Percentiles rank a stretch among this genome's conserved stretches.
These are phyloP conservation scores for Lepisosteus oculatus DNA, from an alignment of 2,113 vertebrate genomes.

Conservation along the genomic window DNA sequence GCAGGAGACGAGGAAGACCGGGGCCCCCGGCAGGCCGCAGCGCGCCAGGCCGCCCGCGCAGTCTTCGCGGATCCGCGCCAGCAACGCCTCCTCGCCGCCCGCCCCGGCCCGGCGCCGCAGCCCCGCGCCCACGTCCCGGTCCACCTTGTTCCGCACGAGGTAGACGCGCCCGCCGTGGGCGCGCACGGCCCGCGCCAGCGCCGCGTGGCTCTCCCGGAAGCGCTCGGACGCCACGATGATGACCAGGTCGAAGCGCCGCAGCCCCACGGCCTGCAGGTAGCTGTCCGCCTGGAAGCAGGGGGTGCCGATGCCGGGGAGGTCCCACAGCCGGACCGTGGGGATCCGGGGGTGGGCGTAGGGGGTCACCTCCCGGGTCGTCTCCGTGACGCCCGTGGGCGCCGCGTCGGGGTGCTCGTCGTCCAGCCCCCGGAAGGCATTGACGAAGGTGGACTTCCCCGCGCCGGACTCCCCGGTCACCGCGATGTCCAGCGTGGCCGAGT, in stretches of 20 bases:
- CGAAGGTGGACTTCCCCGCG: slow-evolving; percentile 39
- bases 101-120: not conserved
- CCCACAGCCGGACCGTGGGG: slow-evolving; percentile 39
- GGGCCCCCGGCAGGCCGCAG: slow-evolving; percentile 8
- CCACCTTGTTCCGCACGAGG: slow-evolving; percentile 46
- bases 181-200: slow-evolving; percentile 31
- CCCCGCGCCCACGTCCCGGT: slow-evolving; percentile 33
- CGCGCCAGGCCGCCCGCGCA: slow-evolving; percentile 26
- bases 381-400: slow-evolving; percentile 29
- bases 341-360: slow-evolving; percentile 33
- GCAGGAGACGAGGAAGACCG: slow-evolving; percentile 37
- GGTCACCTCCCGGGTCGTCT: slow-evolving; percentile 23
- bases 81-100: not conserved
- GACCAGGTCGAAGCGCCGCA: slow-evolving; percentile 40
- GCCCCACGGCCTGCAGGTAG: slow-evolving; percentile 31
- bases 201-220: slow-evolving; percentile 35
- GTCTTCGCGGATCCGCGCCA: slow-evolving; percentile 28
- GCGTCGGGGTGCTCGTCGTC: slow-evolving; percentile 27
- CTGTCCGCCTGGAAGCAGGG: slow-evolving; percentile 24
- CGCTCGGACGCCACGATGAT: slow-evolving; percentile 35
- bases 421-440: slow-evolving; percentile 42
- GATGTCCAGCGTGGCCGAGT: slow-evolving; percentile 31
- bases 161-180: slow-evolving; percentile 39
- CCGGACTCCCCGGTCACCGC: slow-evolving; percentile 41
- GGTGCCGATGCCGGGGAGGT: slow-evolving; percentile 42